These are phyloP conservation scores for Seira ritae DNA, from an alignment of 2,888 invertebrate genomes.

Conservation along the genomic window DNA sequence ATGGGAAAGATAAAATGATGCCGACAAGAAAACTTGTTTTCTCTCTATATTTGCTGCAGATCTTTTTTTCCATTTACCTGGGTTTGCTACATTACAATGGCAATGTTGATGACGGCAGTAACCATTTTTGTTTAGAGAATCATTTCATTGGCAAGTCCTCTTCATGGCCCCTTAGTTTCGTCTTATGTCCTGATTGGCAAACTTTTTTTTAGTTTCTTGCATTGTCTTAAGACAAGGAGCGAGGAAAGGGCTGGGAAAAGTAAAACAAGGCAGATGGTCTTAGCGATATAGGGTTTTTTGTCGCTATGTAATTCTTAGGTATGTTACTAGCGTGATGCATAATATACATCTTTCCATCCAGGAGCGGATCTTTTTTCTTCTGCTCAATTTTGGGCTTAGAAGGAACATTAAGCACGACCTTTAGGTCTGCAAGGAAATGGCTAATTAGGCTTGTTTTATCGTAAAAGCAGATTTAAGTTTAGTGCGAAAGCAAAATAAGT, in stretches of 20 bases:
- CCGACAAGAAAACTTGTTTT: background rate
- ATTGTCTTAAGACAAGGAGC: slow-evolving; percentile 40
- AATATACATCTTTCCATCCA: no score
- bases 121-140: background rate
- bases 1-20: background rate
- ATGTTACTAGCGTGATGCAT: no score
- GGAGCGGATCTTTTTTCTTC: no score
- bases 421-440: no score
- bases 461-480: no score
- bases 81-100: slow-evolving; percentile 26
- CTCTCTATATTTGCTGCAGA: slow-evolving; percentile 10
- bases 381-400: no score
- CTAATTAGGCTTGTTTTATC: no score
- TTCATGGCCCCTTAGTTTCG: background rate
- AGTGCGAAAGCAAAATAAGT: no score
- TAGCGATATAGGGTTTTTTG: background rate
- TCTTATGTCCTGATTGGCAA: slow-evolving; percentile 6
- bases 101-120: slow-evolving; percentile 32
- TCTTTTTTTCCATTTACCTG: background rate
- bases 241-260: no score
- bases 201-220: slow-evolving; percentile 22
- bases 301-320: background rate
- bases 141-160: background rate
- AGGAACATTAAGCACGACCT: no score
- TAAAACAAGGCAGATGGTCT: background rate